Evolutionary conservation across 1,140 invertebrate species (phyloP), one percentile per base, ranked within the genome.

Genomic region (Drosophila arawakana): DNA sequence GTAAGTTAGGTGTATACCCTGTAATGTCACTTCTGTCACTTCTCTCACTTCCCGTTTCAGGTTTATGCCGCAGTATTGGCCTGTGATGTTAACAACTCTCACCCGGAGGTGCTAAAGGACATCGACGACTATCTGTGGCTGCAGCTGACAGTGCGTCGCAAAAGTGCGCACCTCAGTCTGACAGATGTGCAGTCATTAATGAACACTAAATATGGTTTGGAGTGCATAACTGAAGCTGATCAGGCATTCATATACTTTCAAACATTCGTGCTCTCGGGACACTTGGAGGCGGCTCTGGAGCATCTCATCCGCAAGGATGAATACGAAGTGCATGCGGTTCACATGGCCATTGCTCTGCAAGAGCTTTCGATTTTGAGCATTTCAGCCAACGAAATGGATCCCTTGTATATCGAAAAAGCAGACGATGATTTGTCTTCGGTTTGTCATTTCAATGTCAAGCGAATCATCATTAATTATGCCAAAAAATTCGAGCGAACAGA

Each of bases 331-430:
- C 61, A 63, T 8, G 61, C 61, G 5, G 61, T 63, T 9, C 61
- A 63, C 49, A 63, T 63, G 61, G 49, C 61, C n/a, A 63, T 63
- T n/a, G 61, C 61, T 0, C n/a, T 63, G 2, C 34, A 15, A 34
- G 61, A 63, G 1, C 18, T 54, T 4, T 10, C 18, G 2, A 6
- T 63, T 21, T n/a, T 52, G 18, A 35, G 37, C 37, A 34, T n/a
- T 0, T 0, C 13, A 1, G 3, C 6, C 4, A 43, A 43, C 30
- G 47, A 30, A 25, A 11, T 43, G 18, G 61, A 50, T n/a, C 37
- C 61, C 0, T 0, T 63, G n/a, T 6, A 52, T 7, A n/a, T 47
- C 18, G 2, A 11, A 5, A 10, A 63, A 21, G 2, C 39, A 11
- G 10, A 35, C 0, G 21, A 34, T n/a, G 49, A 63, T 49, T 5